phyloP scores from a whole-genome alignment of 2,797 vertebrate genomes.

The Chromobotia macracanthus region DNA sequence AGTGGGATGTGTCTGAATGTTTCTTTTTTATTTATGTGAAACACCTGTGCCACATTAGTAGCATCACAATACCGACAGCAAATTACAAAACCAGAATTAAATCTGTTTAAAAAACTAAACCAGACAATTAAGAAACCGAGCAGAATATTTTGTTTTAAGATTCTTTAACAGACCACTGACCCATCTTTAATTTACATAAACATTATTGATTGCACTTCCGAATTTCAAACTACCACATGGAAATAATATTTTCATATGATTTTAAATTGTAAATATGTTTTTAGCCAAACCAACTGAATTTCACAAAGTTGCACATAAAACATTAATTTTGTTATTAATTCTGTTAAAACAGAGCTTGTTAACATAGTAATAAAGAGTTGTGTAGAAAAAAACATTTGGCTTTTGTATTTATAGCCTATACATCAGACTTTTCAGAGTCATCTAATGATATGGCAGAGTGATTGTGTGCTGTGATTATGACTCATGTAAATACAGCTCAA shows the following conservation, averaged over 20 bases:
- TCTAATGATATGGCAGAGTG: background rate
- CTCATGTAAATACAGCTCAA: no score
- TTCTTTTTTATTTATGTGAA: conserved; percentile 19
- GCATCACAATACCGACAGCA: background rate
- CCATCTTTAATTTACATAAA: conserved; percentile 27
- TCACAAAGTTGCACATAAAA: conserved; percentile 54
- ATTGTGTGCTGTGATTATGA: background rate
- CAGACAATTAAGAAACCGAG: background rate
- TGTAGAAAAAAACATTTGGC: conserved; percentile 18
- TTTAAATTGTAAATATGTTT: conserved; percentile 48
- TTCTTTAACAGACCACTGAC: conserved; percentile 20
- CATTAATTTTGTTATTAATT: conserved; percentile 21
- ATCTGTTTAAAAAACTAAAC: background rate
- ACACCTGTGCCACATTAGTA: conserved; percentile 27
- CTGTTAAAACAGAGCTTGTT: conserved; percentile 23
- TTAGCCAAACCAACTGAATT: conserved; percentile 38
- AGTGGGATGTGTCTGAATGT: conserved; percentile 25
- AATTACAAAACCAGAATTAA: background rate
- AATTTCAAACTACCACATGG: conserved; percentile 4
- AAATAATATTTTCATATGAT: conserved; percentile 55
- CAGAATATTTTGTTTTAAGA: background rate
- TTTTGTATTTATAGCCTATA: background rate
- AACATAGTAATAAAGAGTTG: conserved; percentile 41
- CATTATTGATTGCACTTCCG: conserved; percentile 6
- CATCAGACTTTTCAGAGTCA: background rate